Evolutionary conservation across 2,888 invertebrate genomes (phyloP).

Genomic region (Ramazzottius varieornatus): DNA sequence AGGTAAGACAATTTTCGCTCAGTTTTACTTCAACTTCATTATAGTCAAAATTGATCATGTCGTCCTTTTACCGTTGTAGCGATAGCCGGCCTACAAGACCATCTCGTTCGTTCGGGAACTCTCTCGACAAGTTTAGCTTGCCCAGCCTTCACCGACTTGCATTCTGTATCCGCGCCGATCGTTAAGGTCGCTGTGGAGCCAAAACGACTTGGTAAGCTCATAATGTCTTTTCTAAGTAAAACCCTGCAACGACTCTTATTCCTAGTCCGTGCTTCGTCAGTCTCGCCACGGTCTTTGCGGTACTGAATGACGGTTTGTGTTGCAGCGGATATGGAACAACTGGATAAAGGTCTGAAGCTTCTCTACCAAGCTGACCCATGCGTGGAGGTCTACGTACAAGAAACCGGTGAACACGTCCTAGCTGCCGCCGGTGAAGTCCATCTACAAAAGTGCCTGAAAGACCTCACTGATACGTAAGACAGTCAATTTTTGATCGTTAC

Average conservation of each 20-base stretch:
- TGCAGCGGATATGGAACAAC: slow-evolving; percentile 36
- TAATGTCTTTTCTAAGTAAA: neutral
- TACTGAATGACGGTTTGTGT: neutral
- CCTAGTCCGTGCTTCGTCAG: neutral
- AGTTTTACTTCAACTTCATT: too few relatives aligned
- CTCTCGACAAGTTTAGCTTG: slow-evolving; percentile 50
- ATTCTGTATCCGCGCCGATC: slow-evolving; percentile 45
- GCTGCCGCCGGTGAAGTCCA: slow-evolving; percentile 90
- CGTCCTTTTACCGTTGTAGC: slow-evolving; percentile 6
- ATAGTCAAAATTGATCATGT: too few relatives aligned
- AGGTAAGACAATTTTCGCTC: slow-evolving; percentile 25
- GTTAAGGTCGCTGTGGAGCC: slow-evolving; percentile 79
- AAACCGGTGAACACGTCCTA: slow-evolving; percentile 78
- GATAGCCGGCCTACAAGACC: slow-evolving; percentile 36
- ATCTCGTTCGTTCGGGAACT: slow-evolving; percentile 65
- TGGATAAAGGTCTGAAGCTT: slow-evolving; percentile 40
- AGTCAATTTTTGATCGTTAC: neutral
- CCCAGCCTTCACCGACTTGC: slow-evolving; percentile 57
- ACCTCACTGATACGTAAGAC: slow-evolving; percentile 38
- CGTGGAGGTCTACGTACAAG: slow-evolving; percentile 61
- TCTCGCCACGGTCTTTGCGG: neutral
- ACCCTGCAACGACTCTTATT: too few relatives aligned
- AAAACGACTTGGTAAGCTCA: slow-evolving; percentile 7
- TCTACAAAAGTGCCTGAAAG: slow-evolving; percentile 74
- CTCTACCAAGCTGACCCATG: slow-evolving; percentile 82